phyloP scores from a whole-genome alignment of 2,113 vertebrate species.

The Ranitomeya imitator region DNA sequence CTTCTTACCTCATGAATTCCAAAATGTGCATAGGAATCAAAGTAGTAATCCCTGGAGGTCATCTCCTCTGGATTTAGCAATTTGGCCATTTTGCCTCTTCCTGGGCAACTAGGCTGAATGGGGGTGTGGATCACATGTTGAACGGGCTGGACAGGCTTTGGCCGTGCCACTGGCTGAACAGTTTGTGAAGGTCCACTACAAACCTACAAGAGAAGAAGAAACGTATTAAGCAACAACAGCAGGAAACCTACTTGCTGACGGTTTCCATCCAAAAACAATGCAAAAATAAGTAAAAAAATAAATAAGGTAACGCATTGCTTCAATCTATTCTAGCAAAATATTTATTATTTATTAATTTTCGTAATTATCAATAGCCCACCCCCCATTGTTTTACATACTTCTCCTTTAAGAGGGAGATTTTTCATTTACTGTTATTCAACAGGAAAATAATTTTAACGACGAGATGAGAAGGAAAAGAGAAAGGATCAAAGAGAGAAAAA shows the following conservation, averaged over 20 bases:
- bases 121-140: slow-evolving; percentile 74
- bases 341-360: too few relatives aligned
- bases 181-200: slow-evolving; percentile 78
- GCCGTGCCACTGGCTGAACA: slow-evolving; percentile 79
- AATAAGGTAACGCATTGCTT: not conserved
- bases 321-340: too few relatives aligned
- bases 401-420: not conserved
- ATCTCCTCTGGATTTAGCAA: slow-evolving; percentile 94
- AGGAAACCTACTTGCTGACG: not conserved
- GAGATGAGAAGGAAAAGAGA: slow-evolving; percentile 8
- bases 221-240: not conserved
- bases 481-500: slow-evolving; percentile 24
- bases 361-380: not conserved
- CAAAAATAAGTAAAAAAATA: not conserved
- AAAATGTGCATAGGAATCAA: slow-evolving; percentile 98
- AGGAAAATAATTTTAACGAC: slow-evolving; percentile 39
- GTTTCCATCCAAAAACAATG: not conserved
- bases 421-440: slow-evolving; percentile 8
- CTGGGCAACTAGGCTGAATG: slow-evolving; percentile 82
- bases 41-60: slow-evolving; percentile 98
- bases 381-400: not conserved
- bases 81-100: slow-evolving; percentile 92
- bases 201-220: slow-evolving; percentile 66
- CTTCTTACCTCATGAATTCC: slow-evolving; percentile 93
- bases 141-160: slow-evolving; percentile 84